These are phyloP conservation scores for Microctonus aethiopoides DNA, from an alignment of 2,888 invertebrate genomes.

Conservation along the genomic window DNA sequence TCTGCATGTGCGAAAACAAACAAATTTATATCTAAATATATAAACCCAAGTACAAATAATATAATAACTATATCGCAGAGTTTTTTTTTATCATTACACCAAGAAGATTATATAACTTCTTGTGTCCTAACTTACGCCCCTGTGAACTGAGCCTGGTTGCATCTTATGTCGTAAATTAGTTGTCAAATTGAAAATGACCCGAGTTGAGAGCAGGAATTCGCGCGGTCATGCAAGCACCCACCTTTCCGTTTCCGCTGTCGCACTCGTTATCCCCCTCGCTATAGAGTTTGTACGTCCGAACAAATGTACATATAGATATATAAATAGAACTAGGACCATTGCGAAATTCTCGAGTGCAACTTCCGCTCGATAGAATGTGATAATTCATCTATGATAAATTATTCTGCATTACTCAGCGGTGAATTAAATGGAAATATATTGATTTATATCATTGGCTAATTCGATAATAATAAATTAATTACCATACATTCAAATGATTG, in stretches of 20 bases:
- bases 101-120: too few relatives aligned
- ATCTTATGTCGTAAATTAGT: slow-evolving; percentile 37
- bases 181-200: slow-evolving; percentile 39
- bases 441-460: too few relatives aligned
- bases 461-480: too few relatives aligned
- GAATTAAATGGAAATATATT: too few relatives aligned
- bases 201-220: slow-evolving; percentile 31
- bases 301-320: background rate
- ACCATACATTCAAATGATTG: too few relatives aligned
- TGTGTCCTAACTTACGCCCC: too few relatives aligned
- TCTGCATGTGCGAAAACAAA: background rate
- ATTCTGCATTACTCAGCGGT: too few relatives aligned
- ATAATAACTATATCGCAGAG: too few relatives aligned
- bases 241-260: slow-evolving; percentile 38
- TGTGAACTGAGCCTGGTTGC: too few relatives aligned
- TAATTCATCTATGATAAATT: background rate
- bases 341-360: slow-evolving; percentile 17
- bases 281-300: background rate
- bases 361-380: slow-evolving; percentile 5
- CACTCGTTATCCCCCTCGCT: slow-evolving; percentile 39
- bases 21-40: background rate
- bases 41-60: slow-evolving; percentile 1
- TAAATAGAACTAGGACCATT: slow-evolving; percentile 13
- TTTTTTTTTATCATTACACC: too few relatives aligned
- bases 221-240: slow-evolving; percentile 25